phyloP scores from a whole-genome alignment of 2,888 invertebrate species.

The Plebejus melissa region DNA sequence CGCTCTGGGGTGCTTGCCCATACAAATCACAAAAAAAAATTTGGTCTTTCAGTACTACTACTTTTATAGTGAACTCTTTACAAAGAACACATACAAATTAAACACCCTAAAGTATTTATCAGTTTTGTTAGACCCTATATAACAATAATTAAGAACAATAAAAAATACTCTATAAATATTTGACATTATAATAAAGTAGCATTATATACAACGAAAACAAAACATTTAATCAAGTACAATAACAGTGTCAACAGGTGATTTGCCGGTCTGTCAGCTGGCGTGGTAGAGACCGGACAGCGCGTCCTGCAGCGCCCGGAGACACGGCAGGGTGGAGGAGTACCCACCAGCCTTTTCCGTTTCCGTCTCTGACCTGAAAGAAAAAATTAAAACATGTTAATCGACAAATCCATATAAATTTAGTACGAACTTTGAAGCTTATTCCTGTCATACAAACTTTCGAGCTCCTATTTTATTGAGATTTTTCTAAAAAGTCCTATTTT shows the following conservation, averaged over 20 bases:
- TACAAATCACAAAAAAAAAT: too few relatives aligned
- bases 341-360: constrained; percentile 92
- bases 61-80: too few relatives aligned
- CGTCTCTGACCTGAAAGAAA: constrained; percentile 79
- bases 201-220: constrained; percentile 29
- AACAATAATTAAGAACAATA: not conserved
- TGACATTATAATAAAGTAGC: not conserved
- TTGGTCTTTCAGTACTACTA: too few relatives aligned
- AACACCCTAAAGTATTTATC: too few relatives aligned
- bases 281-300: constrained; percentile 88
- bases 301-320: constrained; percentile 92
- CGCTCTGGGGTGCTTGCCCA: too few relatives aligned
- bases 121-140: too few relatives aligned
- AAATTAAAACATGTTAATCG: not conserved
- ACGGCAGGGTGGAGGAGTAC: constrained; percentile 89
- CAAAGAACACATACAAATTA: too few relatives aligned
- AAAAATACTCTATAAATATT: not conserved
- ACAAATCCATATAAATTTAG: not conserved
- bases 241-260: constrained; percentile 39
- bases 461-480: too few relatives aligned
- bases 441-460: too few relatives aligned
- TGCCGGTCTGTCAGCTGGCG: constrained; percentile 59
- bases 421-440: too few relatives aligned
- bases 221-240: constrained; percentile 48
- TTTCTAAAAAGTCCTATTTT: too few relatives aligned